These are phyloP conservation scores for Stichodactyla helianthus DNA, from an alignment of 64 coral and sea anemone species.

Conservation along the genomic window DNA sequence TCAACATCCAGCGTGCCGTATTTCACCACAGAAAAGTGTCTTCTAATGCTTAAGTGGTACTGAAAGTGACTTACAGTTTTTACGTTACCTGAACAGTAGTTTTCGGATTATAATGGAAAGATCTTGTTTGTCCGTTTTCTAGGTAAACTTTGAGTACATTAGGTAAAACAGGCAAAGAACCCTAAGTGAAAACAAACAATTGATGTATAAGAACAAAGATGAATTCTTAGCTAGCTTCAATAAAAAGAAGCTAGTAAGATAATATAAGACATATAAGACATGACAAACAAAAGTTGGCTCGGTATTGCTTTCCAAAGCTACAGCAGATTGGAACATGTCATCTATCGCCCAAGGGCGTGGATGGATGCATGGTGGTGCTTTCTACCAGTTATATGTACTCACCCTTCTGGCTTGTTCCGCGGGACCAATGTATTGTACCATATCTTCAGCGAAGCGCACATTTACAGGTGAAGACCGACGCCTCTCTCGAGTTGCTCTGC, in stretches of 20 bases:
- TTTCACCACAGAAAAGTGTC: too few species aligned
- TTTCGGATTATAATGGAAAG: slow-evolving; percentile 68
- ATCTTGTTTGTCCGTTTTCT: slow-evolving; percentile 96
- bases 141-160: slow-evolving; percentile 93
- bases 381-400: not conserved
- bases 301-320: too few species aligned
- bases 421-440: slow-evolving; percentile 92
- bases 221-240: too few species aligned
- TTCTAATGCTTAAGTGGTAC: too few species aligned
- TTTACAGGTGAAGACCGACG: slow-evolving; percentile 77
- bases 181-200: slow-evolving; percentile 42
- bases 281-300: too few species aligned
- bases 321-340: too few species aligned
- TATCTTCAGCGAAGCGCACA: slow-evolving; percentile 87
- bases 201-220: not conserved
- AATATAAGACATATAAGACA: too few species aligned
- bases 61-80: not conserved
- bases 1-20: too few species aligned
- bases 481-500: slow-evolving; percentile 83
- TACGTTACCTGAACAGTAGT: slow-evolving; percentile 74
- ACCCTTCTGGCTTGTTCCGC: slow-evolving; percentile 77
- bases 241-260: too few species aligned
- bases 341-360: too few species aligned
- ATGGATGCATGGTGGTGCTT: not conserved
- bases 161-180: slow-evolving; percentile 81